These are phyloP conservation scores for Anguilla pacifica DNA, from an alignment of 2,797 vertebrate genomes.

Conservation along the genomic window DNA sequence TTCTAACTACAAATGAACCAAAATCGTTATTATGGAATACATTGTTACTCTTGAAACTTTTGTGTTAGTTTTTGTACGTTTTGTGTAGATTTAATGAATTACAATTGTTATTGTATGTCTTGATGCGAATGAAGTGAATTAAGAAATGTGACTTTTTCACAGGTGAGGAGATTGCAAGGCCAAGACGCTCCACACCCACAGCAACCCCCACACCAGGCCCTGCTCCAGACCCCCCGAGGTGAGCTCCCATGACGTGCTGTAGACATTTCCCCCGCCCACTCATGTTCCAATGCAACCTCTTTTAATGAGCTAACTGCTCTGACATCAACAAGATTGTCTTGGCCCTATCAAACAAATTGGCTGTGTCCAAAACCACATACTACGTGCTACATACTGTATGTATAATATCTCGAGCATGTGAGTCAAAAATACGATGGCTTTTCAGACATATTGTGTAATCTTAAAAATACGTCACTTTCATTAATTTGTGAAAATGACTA, in stretches of 20 bases:
- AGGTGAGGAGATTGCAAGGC: slow-evolving; percentile 94
- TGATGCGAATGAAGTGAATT: not conserved
- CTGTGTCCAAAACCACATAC: too few species aligned
- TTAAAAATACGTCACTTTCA: too few species aligned
- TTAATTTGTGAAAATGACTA: too few species aligned
- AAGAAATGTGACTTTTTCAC: slow-evolving; percentile 25
- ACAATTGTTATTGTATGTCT: not conserved
- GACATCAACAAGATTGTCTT: not conserved
- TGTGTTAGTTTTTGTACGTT: not conserved
- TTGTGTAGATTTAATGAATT: not conserved
- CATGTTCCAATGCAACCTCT: not conserved
- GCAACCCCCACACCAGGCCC: slow-evolving; percentile 64
- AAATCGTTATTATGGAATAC: not conserved
- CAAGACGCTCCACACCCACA: slow-evolving; percentile 81
- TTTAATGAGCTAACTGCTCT: not conserved
- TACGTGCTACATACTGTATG: too few species aligned
- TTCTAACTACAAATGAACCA: not conserved
- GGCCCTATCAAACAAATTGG: not conserved
- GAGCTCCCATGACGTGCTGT: not conserved
- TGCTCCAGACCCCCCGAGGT: slow-evolving; percentile 80
- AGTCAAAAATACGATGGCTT: too few species aligned
- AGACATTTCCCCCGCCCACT: not conserved
- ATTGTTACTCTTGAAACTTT: not conserved
- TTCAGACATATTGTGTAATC: too few species aligned
- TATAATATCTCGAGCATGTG: too few species aligned